A percentile compares a stretch with the other conserved stretches of the same genome.
phyloP scores from a whole-genome alignment of 2,797 vertebrate species.

The Cichlasoma orientale region DNA sequence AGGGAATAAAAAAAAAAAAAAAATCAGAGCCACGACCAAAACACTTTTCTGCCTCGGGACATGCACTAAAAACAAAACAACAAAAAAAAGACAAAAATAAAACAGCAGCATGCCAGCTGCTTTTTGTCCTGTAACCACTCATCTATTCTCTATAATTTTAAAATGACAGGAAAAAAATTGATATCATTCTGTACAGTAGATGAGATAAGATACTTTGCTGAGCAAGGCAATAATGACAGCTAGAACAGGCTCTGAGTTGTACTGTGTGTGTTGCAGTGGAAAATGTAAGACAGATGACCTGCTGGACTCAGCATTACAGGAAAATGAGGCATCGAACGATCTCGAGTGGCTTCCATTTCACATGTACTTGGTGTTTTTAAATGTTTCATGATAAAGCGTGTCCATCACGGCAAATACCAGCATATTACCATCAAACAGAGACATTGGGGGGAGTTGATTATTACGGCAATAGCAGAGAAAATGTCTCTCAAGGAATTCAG shows the following conservation, averaged over 20 bases:
- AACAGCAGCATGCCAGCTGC: neutral
- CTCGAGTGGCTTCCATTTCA: neutral
- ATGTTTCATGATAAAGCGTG: neutral
- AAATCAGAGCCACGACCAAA: neutral
- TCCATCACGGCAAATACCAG: neutral
- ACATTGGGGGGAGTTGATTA: neutral
- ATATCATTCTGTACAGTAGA: neutral
- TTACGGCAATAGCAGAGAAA: neutral
- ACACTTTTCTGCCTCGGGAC: neutral
- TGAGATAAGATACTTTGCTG: conserved; percentile 26
- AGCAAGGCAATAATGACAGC: neutral
- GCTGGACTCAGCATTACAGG: conserved; percentile 9
- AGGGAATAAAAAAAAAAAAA: neutral
- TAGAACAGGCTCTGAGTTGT: neutral
- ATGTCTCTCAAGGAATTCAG: neutral
- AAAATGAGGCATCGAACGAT: neutral
- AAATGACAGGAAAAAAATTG: conserved; percentile 14
- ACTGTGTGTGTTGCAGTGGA: neutral
- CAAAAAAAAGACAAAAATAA: neutral
- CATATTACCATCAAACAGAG: neutral
- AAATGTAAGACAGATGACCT: conserved; percentile 1
- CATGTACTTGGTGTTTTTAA: neutral
- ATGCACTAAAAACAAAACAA: neutral
- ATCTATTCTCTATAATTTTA: neutral
- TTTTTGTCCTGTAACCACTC: conserved; percentile 2